Evolutionary conservation across 2,113 vertebrate species (phyloP), one percentile per base, ranked within the genome.

Genomic region (Paradisaea rubra): DNA sequence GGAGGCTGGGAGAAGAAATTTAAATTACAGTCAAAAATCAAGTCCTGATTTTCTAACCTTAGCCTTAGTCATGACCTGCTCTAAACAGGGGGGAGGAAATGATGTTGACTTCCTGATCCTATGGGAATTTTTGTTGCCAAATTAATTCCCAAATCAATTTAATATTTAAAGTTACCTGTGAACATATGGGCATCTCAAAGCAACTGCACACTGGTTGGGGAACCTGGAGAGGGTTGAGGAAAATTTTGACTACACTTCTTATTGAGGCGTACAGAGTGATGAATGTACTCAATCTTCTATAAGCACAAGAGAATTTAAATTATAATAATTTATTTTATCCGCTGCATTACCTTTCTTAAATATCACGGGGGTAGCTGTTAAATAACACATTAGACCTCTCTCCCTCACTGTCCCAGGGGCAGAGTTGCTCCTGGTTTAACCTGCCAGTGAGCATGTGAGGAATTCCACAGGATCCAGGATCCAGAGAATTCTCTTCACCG

Each of bases 371-470:
- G 18, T 4, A 64, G 71, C 44, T 65, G 65, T 65, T 77, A 65
- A 88, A 57, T 42, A 61, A 61, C 28, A 50, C 7, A 19, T 39
- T 20, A 45, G 76, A 16, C 30, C 20, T 72, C 81, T 53, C 23
- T 45, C 54, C 42, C 64, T 87, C 44, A 11, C 64, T 10, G 22
- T 53, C 18, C 3, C 20, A 50, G 56, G 4, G 5, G 22, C 41
- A 70, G 69, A 86, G 33, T 7, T 81, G 56, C 35, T 68, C 24
- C 52, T 71, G 84, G 15, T 44, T 88, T 47, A 60, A 79, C n/a
- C 59, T 45, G 42, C 57, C 11, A 0, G 0, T 1, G 8, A 59
- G 39, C 23, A 9, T 0, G 10, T 20, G 42, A 71, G 50, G 42
- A 50, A 33, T 61, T 59, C 9, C 12, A 30, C 3, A 37, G 30